A percentile compares a stretch with the other conserved stretches of the same genome.
Evolutionary conservation across 2,113 vertebrate genomes (phyloP).

Genomic region (Chloroceryle aenea): DNA sequence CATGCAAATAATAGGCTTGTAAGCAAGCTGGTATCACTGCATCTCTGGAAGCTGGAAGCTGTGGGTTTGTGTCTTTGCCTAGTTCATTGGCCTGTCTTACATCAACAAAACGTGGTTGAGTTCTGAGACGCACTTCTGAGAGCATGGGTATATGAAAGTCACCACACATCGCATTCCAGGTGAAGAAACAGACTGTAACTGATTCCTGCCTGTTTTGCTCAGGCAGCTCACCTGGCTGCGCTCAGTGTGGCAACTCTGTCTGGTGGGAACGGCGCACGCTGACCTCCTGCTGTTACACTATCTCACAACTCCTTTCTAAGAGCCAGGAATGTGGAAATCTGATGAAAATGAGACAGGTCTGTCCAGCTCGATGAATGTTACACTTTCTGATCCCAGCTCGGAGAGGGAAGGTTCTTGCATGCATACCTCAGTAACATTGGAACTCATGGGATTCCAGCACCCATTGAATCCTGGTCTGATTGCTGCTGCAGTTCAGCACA

Average conservation of each 20-base stretch:
- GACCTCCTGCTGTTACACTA: neutral
- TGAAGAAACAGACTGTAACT: neutral
- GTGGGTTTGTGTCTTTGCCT: neutral
- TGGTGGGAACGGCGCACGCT: neutral
- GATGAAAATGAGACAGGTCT: neutral
- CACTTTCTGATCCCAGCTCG: neutral
- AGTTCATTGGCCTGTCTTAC: neutral
- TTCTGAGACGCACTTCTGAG: neutral
- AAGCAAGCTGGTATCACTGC: neutral
- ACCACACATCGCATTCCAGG: neutral
- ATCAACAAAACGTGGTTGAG: neutral
- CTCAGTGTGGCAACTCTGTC: neutral
- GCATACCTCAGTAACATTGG: neutral
- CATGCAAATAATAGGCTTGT: fast-evolving
- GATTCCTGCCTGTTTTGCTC: neutral
- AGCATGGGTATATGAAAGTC: neutral
- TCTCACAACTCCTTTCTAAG: neutral
- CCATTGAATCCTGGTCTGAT: too few relatives aligned
- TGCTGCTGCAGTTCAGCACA: neutral
- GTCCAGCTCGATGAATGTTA: neutral
- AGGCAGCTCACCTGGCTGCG: neutral
- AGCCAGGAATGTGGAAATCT: neutral
- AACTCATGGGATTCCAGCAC: neutral
- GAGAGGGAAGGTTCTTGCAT: neutral
- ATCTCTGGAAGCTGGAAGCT: neutral